A percentile compares a stretch with the other conserved stretches of the same genome.
Conservation (phyloP, 1,140 invertebrate genomes). For the Pseudachorutes palmiensis region DNA sequence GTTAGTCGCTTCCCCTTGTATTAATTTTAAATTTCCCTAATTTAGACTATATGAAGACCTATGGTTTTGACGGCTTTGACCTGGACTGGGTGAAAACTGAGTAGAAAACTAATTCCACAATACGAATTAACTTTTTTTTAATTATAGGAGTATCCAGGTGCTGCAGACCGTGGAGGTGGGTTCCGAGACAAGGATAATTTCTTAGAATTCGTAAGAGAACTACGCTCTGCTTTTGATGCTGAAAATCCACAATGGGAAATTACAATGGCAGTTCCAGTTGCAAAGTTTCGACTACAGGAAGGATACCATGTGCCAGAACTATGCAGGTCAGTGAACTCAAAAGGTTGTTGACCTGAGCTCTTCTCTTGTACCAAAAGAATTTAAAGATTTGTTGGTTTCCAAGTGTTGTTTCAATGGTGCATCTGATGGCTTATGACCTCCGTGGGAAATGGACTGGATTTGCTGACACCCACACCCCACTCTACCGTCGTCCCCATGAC, state of each 20-base stretch:
- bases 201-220: slow-evolving; percentile 41
- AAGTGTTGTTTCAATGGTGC: slow-evolving; percentile 42
- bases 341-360: too few species aligned
- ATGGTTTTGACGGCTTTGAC: slow-evolving; percentile 46
- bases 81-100: too few species aligned
- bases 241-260: slow-evolving; percentile 41
- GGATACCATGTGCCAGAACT: slow-evolving; percentile 44
- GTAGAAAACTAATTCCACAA: too few species aligned
- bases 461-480: slow-evolving; percentile 40
- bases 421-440: slow-evolving; percentile 48
- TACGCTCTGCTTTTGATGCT: slow-evolving; percentile 42
- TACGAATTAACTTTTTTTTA: too few species aligned
- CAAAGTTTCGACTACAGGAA: slow-evolving; percentile 43
- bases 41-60: too few species aligned
- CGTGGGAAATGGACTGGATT: slow-evolving; percentile 46
- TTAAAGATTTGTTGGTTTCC: too few species aligned
- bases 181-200: slow-evolving; percentile 42
- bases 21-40: slow-evolving; percentile 22
- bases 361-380: too few species aligned
- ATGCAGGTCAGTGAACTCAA: too few species aligned
- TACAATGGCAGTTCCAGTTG: slow-evolving; percentile 44
- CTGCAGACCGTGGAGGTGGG: slow-evolving; percentile 42
- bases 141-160: slow-evolving; percentile 41
- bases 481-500: slow-evolving; percentile 42
- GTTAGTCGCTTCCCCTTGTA: slow-evolving; percentile 6